phyloP scores from a whole-genome alignment of 2,797 vertebrate species.

The Epinephelus coioides region DNA sequence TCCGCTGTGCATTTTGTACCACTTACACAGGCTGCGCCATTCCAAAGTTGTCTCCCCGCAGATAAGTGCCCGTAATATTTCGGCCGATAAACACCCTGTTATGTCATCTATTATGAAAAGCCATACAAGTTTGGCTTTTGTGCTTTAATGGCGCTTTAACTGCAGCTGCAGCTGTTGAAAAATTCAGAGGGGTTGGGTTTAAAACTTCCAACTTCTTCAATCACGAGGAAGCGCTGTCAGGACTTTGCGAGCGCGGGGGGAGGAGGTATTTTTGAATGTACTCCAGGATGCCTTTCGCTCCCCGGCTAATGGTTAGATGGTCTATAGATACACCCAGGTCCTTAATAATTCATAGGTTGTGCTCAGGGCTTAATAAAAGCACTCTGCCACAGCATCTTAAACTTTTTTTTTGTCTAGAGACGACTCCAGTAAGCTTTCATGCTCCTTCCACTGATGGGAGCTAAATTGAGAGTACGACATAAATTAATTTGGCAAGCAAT shows the following conservation, averaged over 20 bases:
- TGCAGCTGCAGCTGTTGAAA: constrained; percentile 75
- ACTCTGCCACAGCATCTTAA: constrained; percentile 61
- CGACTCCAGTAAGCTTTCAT: constrained; percentile 32
- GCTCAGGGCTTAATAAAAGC: constrained; percentile 80
- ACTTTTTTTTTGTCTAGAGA: constrained; percentile 44
- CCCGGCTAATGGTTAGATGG: constrained; percentile 84
- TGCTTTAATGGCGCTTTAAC: constrained; percentile 77
- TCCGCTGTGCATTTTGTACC: constrained; percentile 39
- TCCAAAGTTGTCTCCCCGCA: not conserved
- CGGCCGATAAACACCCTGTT: constrained; percentile 76
- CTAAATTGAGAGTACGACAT: constrained; percentile 45
- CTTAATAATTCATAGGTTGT: constrained; percentile 85
- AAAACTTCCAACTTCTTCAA: constrained; percentile 76
- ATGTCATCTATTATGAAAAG: constrained; percentile 82
- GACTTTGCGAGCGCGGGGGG: constrained; percentile 51
- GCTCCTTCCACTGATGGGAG: constrained; percentile 18
- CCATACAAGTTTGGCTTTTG: constrained; percentile 58
- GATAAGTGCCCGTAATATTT: constrained; percentile 54
- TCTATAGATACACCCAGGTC: constrained; percentile 80
- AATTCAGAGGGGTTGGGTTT: constrained; percentile 72
- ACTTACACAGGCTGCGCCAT: constrained; percentile 14
- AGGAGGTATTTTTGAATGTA: constrained; percentile 74
- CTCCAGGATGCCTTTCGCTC: constrained; percentile 70
- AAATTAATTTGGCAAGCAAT: constrained; percentile 57
- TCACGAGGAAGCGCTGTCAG: constrained; percentile 72